Evolutionary conservation across 2,797 vertebrate species (phyloP), one percentile per base, ranked within the genome.

Genomic region (Dryobates pubescens): DNA sequence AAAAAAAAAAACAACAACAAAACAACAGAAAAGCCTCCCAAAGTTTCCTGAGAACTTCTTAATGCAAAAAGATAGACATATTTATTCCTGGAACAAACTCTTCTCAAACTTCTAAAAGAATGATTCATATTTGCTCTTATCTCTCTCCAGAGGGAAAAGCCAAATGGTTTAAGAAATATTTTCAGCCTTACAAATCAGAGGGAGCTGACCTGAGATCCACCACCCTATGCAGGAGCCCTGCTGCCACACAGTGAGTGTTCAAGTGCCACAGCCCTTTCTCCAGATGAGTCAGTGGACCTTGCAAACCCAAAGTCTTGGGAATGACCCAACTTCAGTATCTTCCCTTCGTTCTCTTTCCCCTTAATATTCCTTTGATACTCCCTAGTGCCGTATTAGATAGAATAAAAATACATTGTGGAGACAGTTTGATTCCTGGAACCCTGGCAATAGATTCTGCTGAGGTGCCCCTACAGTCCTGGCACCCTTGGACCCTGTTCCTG

Each of bases 121-220:
- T 72, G 56, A 92, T 83, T 90, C 84, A 45, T 56, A 62, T 86
- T 89, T 73, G 92, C 79, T 80, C 78, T 92, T 83, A 81, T 57
- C 59, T 95, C 72, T 59, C 70, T 87, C 78, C 86, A 87, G 41
- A 77, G 88, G 51, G 82, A 91, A 36, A 79, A 90, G 84, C 34
- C 61, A 79, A 93, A 93, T 11, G 57, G 36, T 38, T 88, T 88
- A 49, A 73, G 83, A 73, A 89, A 87, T 73, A 86, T 67, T 92
- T 91, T 72, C 82, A 83, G 85, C 82, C 67, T 89, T 59, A 49
- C 57, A 24, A 45, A 34, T 57, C 3, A 3, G 68, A 61, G 14
- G 64, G 69, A 91, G 70, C 70, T 71, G 89, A 91, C 51, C 72
- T 26, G 82, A 1, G 2, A 41, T 18, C 69, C 68, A 11, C 13